These are phyloP conservation scores for Lysandra bellargus DNA, from an alignment of 2,888 invertebrate genomes.

Conservation along the genomic window DNA sequence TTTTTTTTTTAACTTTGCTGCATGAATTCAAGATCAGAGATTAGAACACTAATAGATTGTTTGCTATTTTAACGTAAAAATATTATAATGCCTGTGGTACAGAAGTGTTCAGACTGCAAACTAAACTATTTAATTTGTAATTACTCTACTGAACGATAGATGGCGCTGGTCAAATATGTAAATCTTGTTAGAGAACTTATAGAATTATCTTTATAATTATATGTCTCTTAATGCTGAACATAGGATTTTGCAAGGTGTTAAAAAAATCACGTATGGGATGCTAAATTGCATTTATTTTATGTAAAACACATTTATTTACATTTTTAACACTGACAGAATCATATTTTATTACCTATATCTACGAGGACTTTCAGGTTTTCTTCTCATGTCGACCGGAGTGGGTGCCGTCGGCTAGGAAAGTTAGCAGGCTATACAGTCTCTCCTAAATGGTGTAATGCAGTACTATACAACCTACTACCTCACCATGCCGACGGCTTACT, in stretches of 20 bases:
- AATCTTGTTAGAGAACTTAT: too few species aligned
- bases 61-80: neutral
- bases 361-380: neutral
- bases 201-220: too few species aligned
- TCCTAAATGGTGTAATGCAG: slow-evolving; percentile 93
- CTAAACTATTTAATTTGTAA: too few species aligned
- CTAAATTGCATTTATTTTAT: neutral
- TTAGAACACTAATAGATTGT: neutral
- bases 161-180: slow-evolving; percentile 25
- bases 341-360: neutral
- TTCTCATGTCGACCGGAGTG: neutral
- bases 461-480: slow-evolving; percentile 99
- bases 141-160: slow-evolving; percentile 31
- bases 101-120: too few species aligned
- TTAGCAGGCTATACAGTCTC: slow-evolving; percentile 98
- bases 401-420: slow-evolving; percentile 87
- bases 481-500: slow-evolving; percentile 83
- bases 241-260: neutral
- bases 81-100: too few species aligned
- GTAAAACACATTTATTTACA: neutral
- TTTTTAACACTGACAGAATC: neutral
- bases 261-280: neutral
- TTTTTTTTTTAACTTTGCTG: too few species aligned
- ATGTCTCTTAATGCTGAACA: too few species aligned
- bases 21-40: too few species aligned